Conservation (phyloP, 2,888 invertebrate genomes). For the Noctua comes region DNA sequence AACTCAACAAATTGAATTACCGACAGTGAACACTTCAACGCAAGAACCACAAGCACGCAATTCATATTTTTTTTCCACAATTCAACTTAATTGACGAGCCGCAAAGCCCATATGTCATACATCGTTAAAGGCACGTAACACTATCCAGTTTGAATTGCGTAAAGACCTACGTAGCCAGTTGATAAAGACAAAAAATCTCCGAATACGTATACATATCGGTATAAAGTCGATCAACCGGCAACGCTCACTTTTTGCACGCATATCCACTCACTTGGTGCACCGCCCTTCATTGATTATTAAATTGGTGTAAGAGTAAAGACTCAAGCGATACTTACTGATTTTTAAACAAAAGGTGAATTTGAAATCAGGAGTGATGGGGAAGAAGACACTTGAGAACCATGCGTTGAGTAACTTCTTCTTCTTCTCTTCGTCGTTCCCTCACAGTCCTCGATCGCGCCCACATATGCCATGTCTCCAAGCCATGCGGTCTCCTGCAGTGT, state of each 20-base stretch:
- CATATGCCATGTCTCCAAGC: no score
- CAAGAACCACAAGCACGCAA: conserved; percentile 26
- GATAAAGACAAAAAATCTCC: conserved; percentile 68
- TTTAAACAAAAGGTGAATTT: background rate
- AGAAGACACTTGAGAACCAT: background rate
- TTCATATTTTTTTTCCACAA: conserved; percentile 23
- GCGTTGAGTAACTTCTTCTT: background rate
- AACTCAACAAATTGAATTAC: conserved; percentile 21
- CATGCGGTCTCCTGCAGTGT: no score
- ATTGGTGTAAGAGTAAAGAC: conserved; percentile 5
- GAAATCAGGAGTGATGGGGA: background rate
- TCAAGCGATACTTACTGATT: background rate
- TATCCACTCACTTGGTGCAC: conserved; percentile 60
- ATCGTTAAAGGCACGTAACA: conserved; percentile 65
- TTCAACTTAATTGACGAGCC: conserved; percentile 53
- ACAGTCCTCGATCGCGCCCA: no score
- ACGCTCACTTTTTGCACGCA: conserved; percentile 70
- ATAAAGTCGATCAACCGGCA: conserved; percentile 71
- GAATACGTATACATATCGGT: conserved; percentile 63
- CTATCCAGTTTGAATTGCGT: conserved; percentile 69
- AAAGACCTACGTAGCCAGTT: conserved; percentile 65
- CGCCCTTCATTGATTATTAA: conserved; percentile 54
- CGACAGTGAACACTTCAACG: conserved; percentile 35
- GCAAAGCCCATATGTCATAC: conserved; percentile 55
- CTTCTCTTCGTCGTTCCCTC: background rate